Evolutionary conservation across 2,797 vertebrate species (phyloP).

Genomic region (Anomalospiza imberbis): DNA sequence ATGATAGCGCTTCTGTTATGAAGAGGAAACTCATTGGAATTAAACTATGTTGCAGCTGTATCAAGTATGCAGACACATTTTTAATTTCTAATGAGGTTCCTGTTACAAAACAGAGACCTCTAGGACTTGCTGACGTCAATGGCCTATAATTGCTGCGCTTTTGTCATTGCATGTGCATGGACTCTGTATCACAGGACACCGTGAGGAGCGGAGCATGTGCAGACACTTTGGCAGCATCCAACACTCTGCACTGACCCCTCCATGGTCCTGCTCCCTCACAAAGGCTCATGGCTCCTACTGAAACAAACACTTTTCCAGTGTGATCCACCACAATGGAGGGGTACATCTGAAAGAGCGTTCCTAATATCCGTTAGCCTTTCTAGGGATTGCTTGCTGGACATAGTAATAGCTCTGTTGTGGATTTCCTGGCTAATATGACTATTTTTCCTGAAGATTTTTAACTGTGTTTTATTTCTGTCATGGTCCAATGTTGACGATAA

Average conservation of each 20-base stretch:
- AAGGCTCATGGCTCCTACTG: background rate
- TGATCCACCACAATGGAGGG: background rate
- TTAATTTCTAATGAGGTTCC: conserved; percentile 32
- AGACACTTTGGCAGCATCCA: background rate
- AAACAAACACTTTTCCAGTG: background rate
- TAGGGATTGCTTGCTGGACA: background rate
- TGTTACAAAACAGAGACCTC: conserved; percentile 37
- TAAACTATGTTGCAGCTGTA: conserved; percentile 42
- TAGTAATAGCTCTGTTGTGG: background rate
- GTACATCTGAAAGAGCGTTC: background rate
- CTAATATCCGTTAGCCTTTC: background rate
- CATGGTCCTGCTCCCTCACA: background rate
- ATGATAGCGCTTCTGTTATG: background rate
- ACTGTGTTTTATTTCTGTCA: background rate
- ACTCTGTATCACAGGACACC: background rate
- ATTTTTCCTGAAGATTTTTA: background rate
- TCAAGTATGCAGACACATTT: conserved; percentile 3
- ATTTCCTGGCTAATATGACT: background rate
- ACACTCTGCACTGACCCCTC: background rate
- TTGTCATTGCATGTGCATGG: background rate
- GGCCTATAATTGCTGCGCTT: background rate
- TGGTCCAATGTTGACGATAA: background rate
- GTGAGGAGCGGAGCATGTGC: background rate
- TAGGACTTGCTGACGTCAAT: conserved; percentile 32
- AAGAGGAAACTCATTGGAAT: conserved; percentile 42